These are phyloP conservation scores for Palythoa grandiflora DNA, from an alignment of 92 coral and sea anemone species.

Conservation along the genomic window DNA sequence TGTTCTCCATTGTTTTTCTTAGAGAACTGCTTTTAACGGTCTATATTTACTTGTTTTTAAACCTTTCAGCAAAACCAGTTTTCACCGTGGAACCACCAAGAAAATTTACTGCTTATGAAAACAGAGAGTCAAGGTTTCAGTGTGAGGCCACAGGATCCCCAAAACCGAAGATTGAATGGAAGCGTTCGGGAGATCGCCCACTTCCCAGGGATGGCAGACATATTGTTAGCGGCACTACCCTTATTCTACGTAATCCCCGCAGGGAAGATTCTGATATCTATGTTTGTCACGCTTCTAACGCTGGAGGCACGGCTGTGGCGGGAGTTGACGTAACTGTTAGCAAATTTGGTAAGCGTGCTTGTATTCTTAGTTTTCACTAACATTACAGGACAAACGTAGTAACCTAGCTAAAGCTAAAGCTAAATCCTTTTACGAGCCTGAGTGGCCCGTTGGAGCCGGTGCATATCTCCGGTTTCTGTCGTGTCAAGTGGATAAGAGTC, in stretches of 20 bases:
- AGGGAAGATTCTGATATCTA: conserved; percentile 76
- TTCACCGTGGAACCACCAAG: conserved; percentile 60
- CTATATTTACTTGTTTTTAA: neutral
- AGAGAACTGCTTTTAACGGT: too few species aligned
- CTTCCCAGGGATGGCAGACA: conserved; percentile 69
- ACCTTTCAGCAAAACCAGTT: conserved; percentile 66
- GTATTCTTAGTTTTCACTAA: neutral
- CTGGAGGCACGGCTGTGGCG: conserved; percentile 75
- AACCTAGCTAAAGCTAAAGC: too few species aligned
- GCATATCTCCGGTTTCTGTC: too few species aligned
- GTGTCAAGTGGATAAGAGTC: too few species aligned
- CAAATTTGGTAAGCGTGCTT: conserved; percentile 64
- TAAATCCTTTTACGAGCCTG: too few species aligned
- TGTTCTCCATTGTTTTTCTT: too few species aligned
- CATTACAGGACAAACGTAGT: too few species aligned
- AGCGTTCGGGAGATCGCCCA: conserved; percentile 74
- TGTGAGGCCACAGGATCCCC: conserved; percentile 79
- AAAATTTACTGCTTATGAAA: conserved; percentile 67
- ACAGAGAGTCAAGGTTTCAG: conserved; percentile 62
- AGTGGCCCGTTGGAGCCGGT: too few species aligned
- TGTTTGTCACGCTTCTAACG: conserved; percentile 78
- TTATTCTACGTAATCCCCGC: conserved; percentile 72
- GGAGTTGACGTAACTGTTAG: conserved; percentile 69
- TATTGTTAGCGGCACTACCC: conserved; percentile 53
- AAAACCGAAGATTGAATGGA: conserved; percentile 78